A percentile compares a stretch with the other conserved stretches of the same genome.
These are phyloP conservation scores for Thymelicus acteon DNA, from an alignment of 2,888 invertebrate species.

Conservation along the genomic window DNA sequence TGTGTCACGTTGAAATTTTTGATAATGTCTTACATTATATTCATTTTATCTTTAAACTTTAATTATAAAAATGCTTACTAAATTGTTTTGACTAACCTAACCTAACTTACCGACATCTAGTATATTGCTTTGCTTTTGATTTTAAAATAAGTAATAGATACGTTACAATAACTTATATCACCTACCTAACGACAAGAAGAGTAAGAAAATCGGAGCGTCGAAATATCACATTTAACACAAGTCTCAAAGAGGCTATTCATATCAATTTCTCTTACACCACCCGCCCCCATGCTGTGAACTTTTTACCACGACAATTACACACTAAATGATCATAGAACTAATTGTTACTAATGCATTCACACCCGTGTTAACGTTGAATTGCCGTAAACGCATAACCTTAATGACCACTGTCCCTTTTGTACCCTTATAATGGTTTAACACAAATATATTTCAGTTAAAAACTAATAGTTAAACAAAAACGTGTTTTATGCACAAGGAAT, in stretches of 20 bases:
- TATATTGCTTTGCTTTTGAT: too few species aligned
- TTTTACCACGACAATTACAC: constrained; percentile 78
- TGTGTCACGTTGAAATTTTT: neutral
- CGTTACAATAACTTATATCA: neutral
- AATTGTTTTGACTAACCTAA: too few species aligned
- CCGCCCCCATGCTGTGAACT: constrained; percentile 62
- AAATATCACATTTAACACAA: constrained; percentile 4
- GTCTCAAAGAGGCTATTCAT: constrained; percentile 25
- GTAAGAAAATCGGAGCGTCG: constrained; percentile 16
- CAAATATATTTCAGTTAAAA: constrained; percentile 9
- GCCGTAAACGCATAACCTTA: constrained; percentile 57
- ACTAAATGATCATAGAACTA: constrained; percentile 75
- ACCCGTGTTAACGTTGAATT: constrained; percentile 63
- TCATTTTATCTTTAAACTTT: too few species aligned
- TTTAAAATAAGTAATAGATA: too few species aligned
- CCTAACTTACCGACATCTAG: too few species aligned
- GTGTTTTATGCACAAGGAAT: constrained; percentile 39
- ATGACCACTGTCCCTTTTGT: constrained; percentile 67
- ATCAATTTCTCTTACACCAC: constrained; percentile 31
- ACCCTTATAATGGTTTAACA: constrained; percentile 42
- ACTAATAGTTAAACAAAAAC: constrained; percentile 41
- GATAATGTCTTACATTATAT: neutral
- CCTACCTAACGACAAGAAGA: neutral
- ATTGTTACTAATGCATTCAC: constrained; percentile 74
- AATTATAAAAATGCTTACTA: too few species aligned